Evolutionary conservation across 2,797 vertebrate genomes (phyloP).

Genomic region (Hypotaenidia okinawae): DNA sequence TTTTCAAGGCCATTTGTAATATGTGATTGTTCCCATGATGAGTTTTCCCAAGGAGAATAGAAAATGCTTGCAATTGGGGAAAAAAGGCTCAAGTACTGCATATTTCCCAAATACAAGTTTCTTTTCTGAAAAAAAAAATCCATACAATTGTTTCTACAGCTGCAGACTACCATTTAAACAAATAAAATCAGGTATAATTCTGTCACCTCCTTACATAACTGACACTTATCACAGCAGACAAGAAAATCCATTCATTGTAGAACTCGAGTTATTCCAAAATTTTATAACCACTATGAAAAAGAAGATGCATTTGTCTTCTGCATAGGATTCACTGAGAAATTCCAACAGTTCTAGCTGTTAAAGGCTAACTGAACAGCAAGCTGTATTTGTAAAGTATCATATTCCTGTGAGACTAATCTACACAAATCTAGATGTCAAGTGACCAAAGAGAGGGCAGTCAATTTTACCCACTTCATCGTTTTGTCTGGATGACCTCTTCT

Average conservation of each 20-base stretch:
- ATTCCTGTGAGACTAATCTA: neutral
- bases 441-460: neutral
- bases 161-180: neutral
- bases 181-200: neutral
- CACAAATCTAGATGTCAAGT: neutral
- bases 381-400: neutral
- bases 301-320: neutral
- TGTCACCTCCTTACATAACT: neutral
- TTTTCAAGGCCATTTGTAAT: slow-evolving; percentile 47
- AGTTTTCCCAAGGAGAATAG: neutral
- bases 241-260: neutral
- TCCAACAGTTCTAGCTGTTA: neutral
- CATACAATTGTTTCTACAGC: neutral
- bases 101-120: neutral
- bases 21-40: neutral
- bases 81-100: neutral
- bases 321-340: neutral
- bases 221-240: neutral
- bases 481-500: neutral
- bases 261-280: neutral
- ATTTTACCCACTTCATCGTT: neutral
- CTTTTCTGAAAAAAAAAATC: neutral
- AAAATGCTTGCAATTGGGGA: neutral
- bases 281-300: neutral
- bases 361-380: neutral